Base-by-base conservation (phyloP, 2,888 invertebrate species). In the Folsomia manolachei region DNA sequence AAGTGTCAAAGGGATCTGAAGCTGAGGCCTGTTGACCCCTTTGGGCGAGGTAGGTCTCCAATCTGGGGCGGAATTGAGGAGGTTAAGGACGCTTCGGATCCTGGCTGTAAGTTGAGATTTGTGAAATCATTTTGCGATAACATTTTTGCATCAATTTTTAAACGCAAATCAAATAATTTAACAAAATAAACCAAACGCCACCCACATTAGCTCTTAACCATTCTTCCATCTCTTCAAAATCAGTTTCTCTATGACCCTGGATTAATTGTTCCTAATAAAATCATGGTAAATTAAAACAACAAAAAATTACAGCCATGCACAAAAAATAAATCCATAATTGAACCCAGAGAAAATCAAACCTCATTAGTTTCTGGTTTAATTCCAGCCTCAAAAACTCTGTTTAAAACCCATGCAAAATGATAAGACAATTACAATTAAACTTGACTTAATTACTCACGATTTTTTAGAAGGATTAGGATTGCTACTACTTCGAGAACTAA, bases 251-350 rank as follows among this genome's bases (percentile, higher is more conserved):
- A 63, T 63, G 63, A 4, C 63, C 63, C 9, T 63, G 26, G 26
- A 63, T 63, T 63, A 63, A n/a, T 63, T 63, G 27, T 63, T 63
- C 63, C 63, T 63, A 26, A 11, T 24, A 63, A 63, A 25, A 63
- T 23, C 25, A 63, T 23, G 7, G n/a, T n/a, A n/a, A n/a, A n/a
- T n/a, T n/a, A 63, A 63, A 63, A 39, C 39, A 39, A 39, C 39
- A 39, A 14, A 56, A 56, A 56, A 56, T 56, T 11, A 51, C 9
- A 51, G 9, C 51, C 56, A 56, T 56, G 56, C 56, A 56, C 7
- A 56, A 56, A 19, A 4, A 56, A 56, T 7, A 19, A 19, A 56
- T 11, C 51, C 51, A 11, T 18, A 11, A 18, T 51, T 18, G 18
- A 51, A 51, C 51, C 18, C 18, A 19, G 11, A 14, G 14, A 39